A percentile compares a stretch with the other conserved stretches of the same genome.
phyloP scores from a whole-genome alignment of 2,797 vertebrate species.

The Allobates femoralis region DNA sequence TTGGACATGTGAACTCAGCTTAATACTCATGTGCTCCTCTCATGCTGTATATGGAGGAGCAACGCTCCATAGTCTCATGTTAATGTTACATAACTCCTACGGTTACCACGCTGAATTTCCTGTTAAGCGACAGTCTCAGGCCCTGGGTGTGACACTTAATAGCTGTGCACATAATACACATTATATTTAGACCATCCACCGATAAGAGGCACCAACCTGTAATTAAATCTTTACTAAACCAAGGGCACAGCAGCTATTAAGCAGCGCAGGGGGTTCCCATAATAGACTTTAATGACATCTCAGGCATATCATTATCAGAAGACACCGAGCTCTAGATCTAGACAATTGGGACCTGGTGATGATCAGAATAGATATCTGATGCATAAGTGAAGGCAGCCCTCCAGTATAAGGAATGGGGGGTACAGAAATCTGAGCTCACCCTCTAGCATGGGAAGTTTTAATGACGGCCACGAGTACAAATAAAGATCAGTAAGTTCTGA shows the following conservation, averaged over 20 bases:
- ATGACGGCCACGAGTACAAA: no score
- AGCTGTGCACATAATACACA: not conserved
- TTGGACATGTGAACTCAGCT: no score
- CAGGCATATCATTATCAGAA: not conserved
- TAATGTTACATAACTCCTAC: not conserved
- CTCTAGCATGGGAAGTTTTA: not conserved
- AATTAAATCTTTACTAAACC: not conserved
- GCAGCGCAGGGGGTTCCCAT: not conserved
- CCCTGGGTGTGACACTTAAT: not conserved
- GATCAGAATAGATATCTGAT: not conserved
- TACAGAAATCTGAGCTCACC: not conserved
- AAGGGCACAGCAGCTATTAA: not conserved
- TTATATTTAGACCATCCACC: not conserved
- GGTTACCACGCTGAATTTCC: not conserved
- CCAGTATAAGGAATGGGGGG: not conserved
- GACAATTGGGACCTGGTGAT: not conserved
- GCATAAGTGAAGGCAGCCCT: no score
- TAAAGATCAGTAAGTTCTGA: no score
- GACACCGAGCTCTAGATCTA: not conserved
- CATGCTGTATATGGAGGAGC: no score
- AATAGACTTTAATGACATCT: not conserved
- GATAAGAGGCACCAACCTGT: not conserved
- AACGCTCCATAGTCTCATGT: no score
- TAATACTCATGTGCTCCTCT: no score
- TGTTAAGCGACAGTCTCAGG: not conserved